These are phyloP conservation scores for Eupithecia insigniata DNA, from an alignment of 2,888 invertebrate species.

Conservation along the genomic window DNA sequence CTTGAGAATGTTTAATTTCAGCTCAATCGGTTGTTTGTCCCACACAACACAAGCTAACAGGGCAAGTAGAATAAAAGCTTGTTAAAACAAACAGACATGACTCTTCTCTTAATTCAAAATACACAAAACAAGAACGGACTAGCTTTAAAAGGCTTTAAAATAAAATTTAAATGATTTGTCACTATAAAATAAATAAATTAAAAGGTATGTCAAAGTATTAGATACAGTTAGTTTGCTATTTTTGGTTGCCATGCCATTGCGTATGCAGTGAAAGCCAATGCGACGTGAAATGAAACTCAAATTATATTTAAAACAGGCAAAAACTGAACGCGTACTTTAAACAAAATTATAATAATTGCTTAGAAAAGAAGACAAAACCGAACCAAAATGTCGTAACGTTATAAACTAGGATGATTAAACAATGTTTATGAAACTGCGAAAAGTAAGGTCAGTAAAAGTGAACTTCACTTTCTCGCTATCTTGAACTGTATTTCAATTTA, in stretches of 20 bases:
- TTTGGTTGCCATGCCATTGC: constrained; percentile 16
- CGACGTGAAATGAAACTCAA: constrained; percentile 30
- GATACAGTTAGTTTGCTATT: constrained; percentile 18
- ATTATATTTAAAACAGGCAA: constrained; percentile 28
- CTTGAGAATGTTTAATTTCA: too few relatives aligned
- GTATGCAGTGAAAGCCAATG: constrained; percentile 29
- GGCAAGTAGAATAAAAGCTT: too few relatives aligned
- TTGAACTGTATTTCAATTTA: constrained; percentile 23
- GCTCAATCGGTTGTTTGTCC: too few relatives aligned
- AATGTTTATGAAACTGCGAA: not conserved
- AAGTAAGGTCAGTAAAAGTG: not conserved
- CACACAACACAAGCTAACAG: too few relatives aligned
- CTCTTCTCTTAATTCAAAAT: too few relatives aligned
- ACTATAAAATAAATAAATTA: too few relatives aligned
- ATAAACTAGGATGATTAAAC: not conserved
- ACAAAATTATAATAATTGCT: constrained; percentile 27
- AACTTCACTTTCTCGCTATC: constrained; percentile 32
- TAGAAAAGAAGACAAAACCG: constrained; percentile 15
- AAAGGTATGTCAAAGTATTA: too few relatives aligned
- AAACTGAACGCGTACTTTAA: constrained; percentile 16
- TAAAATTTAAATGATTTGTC: too few relatives aligned
- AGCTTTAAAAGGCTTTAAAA: too few relatives aligned
- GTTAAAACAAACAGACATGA: too few relatives aligned
- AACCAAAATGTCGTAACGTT: not conserved
- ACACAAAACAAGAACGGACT: too few relatives aligned